Percentiles rank a stretch among this genome's conserved stretches.
phyloP scores from a whole-genome alignment of 1,140 invertebrate genomes.

The Plodia interpunctella region DNA sequence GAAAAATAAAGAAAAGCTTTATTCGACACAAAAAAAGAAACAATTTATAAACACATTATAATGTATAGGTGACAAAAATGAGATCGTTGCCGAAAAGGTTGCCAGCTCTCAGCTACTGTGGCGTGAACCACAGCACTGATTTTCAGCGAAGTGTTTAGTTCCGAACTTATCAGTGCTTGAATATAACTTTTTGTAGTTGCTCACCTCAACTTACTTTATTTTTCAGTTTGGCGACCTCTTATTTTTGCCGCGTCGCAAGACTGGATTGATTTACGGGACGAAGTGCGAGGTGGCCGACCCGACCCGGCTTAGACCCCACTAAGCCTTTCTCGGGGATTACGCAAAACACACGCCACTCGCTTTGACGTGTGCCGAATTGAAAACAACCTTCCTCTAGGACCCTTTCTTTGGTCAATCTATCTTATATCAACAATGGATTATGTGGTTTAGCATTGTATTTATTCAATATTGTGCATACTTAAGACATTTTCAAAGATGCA shows the following conservation, averaged over 20 bases:
- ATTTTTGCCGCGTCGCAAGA: constrained; percentile 59
- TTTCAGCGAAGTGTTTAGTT: too few relatives aligned
- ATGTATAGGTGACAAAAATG: too few relatives aligned
- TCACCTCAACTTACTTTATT: neutral
- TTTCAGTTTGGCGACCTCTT: constrained; percentile 33
- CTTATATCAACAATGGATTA: neutral
- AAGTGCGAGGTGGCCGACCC: constrained; percentile 43
- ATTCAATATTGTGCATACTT: neutral
- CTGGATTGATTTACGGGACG: constrained; percentile 62
- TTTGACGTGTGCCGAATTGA: constrained; percentile 47
- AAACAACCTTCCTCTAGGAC: constrained; percentile 15
- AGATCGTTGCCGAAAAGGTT: too few relatives aligned
- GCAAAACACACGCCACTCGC: constrained; percentile 47
- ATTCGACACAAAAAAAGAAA: too few relatives aligned
- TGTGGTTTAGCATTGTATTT: neutral
- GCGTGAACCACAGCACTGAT: too few relatives aligned
- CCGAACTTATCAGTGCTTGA: too few relatives aligned
- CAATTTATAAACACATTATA: too few relatives aligned
- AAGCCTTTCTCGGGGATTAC: constrained; percentile 54
- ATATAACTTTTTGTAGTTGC: too few relatives aligned
- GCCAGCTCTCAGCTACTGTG: too few relatives aligned
- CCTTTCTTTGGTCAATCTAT: constrained; percentile 2
- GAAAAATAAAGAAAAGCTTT: too few relatives aligned
- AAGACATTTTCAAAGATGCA: too few relatives aligned
- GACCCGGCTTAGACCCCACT: constrained; percentile 52